These are phyloP conservation scores for Lacerta bilineata DNA, from an alignment of 2,797 vertebrate species.

Conservation along the genomic window DNA sequence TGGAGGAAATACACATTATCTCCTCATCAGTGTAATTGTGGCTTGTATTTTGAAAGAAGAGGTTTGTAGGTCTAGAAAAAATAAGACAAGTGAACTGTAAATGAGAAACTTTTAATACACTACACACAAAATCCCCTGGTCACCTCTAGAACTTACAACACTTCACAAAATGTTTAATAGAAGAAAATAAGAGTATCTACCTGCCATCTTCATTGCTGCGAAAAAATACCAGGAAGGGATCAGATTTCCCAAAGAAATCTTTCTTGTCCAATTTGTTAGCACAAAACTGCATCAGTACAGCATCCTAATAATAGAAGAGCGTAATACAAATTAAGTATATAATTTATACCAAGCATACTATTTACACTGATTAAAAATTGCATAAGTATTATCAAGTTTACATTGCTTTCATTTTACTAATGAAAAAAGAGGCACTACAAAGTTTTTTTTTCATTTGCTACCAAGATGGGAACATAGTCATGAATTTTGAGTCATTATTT, in stretches of 20 bases:
- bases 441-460: neutral
- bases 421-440: neutral
- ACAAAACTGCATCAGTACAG: conserved; percentile 95
- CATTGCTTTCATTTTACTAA: neutral
- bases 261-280: conserved; percentile 96
- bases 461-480: neutral
- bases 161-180: neutral
- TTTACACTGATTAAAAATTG: neutral
- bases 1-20: neutral
- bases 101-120: neutral
- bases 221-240: conserved; percentile 87
- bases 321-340: conserved; percentile 34
- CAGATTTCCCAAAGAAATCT: conserved; percentile 95
- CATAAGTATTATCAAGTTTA: neutral
- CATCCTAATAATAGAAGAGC: conserved; percentile 81
- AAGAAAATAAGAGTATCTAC: conserved; percentile 77
- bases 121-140: neutral
- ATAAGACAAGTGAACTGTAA: neutral
- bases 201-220: conserved; percentile 94
- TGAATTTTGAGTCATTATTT: neutral
- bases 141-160: neutral
- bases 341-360: conserved; percentile 33
- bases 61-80: neutral
- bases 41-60: neutral
- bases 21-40: neutral